These are phyloP conservation scores for Drosophila santomea DNA, from an alignment of 1,140 invertebrate genomes.

Conservation along the genomic window DNA sequence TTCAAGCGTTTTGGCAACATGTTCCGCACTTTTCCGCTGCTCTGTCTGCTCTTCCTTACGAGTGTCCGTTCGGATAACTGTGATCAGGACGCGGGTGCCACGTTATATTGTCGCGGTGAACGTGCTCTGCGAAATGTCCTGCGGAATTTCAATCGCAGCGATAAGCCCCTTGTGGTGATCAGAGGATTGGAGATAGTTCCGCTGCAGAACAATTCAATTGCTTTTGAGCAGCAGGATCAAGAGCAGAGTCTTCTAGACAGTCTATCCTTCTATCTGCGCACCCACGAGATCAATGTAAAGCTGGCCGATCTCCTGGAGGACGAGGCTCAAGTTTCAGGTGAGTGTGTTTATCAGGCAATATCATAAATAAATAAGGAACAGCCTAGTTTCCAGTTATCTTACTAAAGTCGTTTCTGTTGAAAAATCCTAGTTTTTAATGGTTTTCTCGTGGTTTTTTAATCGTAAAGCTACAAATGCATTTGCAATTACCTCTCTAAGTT, in stretches of 20 bases:
- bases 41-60: constrained; percentile 50
- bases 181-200: constrained; percentile 80
- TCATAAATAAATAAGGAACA: not conserved
- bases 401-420: too few species aligned
- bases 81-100: constrained; percentile 34
- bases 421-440: too few species aligned
- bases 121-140: constrained; percentile 69
- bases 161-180: constrained; percentile 72
- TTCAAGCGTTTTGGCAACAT: constrained; percentile 61
- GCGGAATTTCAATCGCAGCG: constrained; percentile 67
- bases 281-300: constrained; percentile 89
- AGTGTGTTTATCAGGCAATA: not conserved
- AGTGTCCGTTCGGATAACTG: constrained; percentile 61
- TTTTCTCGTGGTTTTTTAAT: too few species aligned
- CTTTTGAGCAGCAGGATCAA: constrained; percentile 7
- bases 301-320: constrained; percentile 87
- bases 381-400: too few species aligned
- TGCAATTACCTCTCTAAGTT: not conserved
- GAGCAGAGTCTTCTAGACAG: constrained; percentile 84
- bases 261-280: constrained; percentile 88
- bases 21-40: constrained; percentile 48
- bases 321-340: constrained; percentile 48
- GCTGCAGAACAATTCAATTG: constrained; percentile 27
- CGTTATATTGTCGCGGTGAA: constrained; percentile 76
- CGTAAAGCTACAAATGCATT: not conserved